phyloP scores from a whole-genome alignment of 1,140 invertebrate genomes.

The Orussus abietinus region DNA sequence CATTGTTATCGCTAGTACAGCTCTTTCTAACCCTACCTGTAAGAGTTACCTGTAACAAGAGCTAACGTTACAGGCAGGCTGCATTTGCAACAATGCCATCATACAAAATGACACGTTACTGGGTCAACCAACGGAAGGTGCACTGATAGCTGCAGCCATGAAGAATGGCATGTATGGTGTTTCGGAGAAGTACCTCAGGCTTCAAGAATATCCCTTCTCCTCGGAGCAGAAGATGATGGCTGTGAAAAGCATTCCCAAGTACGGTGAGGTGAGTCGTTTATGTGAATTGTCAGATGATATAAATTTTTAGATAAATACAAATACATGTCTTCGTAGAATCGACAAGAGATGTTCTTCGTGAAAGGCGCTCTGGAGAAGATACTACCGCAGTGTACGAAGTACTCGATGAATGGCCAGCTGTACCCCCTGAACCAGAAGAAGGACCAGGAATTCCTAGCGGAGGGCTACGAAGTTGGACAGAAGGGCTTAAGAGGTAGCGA shows the following conservation, averaged over 20 bases:
- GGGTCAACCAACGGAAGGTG: slow-evolving; percentile 97
- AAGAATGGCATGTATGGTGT: slow-evolving; percentile 88
- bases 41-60: no score
- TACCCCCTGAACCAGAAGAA: slow-evolving; percentile 76
- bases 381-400: slow-evolving; percentile 82
- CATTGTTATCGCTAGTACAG: no score
- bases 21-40: no score
- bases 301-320: no score
- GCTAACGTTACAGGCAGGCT: slow-evolving; percentile 75
- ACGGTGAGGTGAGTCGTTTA: slow-evolving; percentile 59
- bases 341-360: slow-evolving; percentile 82
- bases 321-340: slow-evolving; percentile 53
- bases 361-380: slow-evolving; percentile 94
- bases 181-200: slow-evolving; percentile 74
- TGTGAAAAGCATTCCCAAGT: slow-evolving; percentile 86
- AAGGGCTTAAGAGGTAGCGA: slow-evolving; percentile 69
- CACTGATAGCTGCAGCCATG: slow-evolving; percentile 84
- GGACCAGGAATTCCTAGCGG: slow-evolving; percentile 73
- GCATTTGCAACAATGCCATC: slow-evolving; percentile 94
- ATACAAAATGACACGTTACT: slow-evolving; percentile 82
- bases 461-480: slow-evolving; percentile 76
- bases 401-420: slow-evolving; percentile 69
- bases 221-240: slow-evolving; percentile 99
- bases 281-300: slow-evolving; percentile 1
- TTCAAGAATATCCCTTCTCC: slow-evolving; percentile 94